Evolutionary conservation across 1,140 invertebrate genomes (phyloP), one percentile per base, ranked within the genome.

Genomic region (Teleopsis dalmanni): DNA sequence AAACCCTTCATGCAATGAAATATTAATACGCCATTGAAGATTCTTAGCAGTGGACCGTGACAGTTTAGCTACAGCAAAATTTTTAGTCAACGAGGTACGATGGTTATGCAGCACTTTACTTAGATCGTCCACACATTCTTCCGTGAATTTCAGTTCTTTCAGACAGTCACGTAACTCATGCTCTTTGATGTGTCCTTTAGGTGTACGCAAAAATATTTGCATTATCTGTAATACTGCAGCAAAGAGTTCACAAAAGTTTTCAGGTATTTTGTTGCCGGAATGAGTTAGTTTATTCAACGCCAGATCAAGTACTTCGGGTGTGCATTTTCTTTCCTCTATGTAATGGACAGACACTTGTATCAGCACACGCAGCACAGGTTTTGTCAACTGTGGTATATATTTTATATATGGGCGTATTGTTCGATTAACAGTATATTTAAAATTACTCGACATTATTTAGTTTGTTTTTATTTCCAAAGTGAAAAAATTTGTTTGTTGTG

Each of bases 281-380:
- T 70, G 65, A 22, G 57, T 61, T 14, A 70, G 44, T 57, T 70
- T 70, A 33, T 61, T 70, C n/a, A 70, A 52, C 13, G 67, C 67
- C 13, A 70, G 54, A 10, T 65, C 62, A 22, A 70, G 47, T 1
- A 68, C 59, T 33, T 70, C 64, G 0, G 64, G 55, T 6, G 66
- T 63, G 18, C 66, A 70, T 31, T 65, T 67, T 13, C 58, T 56
- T 34, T 57, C 62, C 47, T 70, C 67, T 21, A 70, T 62, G 10
- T 64, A 70, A 31, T 70, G 66, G 8, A 70, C 66, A 6, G 62
- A 70, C 3, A 68, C 66, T 58, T 70, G 67, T 11, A 70, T 70
- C 8, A 70, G 51, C 7, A 70, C 67, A 0, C 67, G 55, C 3
- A 70, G 44, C 23, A 62, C 52, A 2, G 67, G 61, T 47, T 68